Evolutionary conservation across 1,140 invertebrate genomes (phyloP).

Genomic region (Drosophila mauritiana): DNA sequence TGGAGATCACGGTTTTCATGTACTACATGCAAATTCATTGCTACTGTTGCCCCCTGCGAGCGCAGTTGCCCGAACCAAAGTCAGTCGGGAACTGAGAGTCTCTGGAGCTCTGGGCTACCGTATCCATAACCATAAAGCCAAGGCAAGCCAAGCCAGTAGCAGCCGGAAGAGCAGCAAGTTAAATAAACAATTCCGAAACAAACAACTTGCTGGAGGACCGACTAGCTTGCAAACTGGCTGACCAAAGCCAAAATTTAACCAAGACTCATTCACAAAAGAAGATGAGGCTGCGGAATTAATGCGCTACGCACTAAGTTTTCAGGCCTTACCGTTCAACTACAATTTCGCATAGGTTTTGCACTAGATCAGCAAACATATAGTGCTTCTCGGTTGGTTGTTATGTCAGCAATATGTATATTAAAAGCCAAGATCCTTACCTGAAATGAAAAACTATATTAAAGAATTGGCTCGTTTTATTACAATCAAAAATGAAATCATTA

Average conservation of each 20-base stretch:
- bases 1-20: slow-evolving; percentile 84
- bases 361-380: background rate
- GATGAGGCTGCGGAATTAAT: slow-evolving; percentile 18
- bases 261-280: slow-evolving; percentile 70
- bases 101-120: slow-evolving; percentile 33
- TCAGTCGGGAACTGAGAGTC: background rate
- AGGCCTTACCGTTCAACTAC: background rate
- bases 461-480: too few relatives aligned
- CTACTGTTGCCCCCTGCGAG: slow-evolving; percentile 73
- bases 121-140: slow-evolving; percentile 77
- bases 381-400: background rate
- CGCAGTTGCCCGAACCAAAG: background rate
- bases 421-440: background rate
- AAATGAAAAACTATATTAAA: background rate
- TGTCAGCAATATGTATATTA: background rate
- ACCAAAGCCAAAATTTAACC: slow-evolving; percentile 11
- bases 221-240: background rate
- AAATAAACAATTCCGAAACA: slow-evolving; percentile 76
- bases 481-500: too few relatives aligned
- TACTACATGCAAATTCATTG: slow-evolving; percentile 84
- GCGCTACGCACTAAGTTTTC: slow-evolving; percentile 34
- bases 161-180: slow-evolving; percentile 67
- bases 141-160: slow-evolving; percentile 2
- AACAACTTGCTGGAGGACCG: slow-evolving; percentile 32
- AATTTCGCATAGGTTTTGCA: background rate